Evolutionary conservation across 2,113 vertebrate species (phyloP).

Genomic region (Etheostoma spectabile): DNA sequence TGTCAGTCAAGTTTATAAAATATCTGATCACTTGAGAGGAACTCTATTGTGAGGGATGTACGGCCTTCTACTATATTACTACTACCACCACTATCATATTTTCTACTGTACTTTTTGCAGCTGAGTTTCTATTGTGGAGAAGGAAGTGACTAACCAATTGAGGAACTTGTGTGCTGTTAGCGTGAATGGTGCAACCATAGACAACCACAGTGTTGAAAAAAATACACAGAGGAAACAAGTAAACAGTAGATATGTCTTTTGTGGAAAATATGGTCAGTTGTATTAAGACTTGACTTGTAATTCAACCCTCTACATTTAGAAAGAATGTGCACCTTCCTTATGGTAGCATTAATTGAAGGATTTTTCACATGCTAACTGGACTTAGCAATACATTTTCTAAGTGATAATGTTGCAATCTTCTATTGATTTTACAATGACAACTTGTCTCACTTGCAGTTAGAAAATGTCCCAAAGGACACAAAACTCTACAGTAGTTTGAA

Average conservation of each 20-base stretch:
- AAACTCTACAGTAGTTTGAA: background rate
- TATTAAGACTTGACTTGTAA: no score
- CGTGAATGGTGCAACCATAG: slow-evolving; percentile 2
- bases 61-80: background rate
- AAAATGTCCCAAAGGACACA: background rate
- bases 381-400: background rate
- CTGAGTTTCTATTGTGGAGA: background rate
- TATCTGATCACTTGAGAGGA: background rate
- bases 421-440: background rate
- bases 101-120: background rate
- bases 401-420: background rate
- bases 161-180: slow-evolving; percentile 29
- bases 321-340: background rate
- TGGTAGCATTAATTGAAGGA: background rate
- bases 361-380: background rate
- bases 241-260: background rate
- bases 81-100: background rate
- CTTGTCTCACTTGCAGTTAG: background rate
- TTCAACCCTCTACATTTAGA: background rate
- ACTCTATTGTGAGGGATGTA: background rate
- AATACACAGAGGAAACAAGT: background rate
- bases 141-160: slow-evolving; percentile 40
- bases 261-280: background rate
- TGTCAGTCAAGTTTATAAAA: no score
- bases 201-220: background rate